Percentiles rank a stretch among this genome's conserved stretches.
phyloP scores from a whole-genome alignment of 2,113 vertebrate genomes.

The Copsychus sechellarum region DNA sequence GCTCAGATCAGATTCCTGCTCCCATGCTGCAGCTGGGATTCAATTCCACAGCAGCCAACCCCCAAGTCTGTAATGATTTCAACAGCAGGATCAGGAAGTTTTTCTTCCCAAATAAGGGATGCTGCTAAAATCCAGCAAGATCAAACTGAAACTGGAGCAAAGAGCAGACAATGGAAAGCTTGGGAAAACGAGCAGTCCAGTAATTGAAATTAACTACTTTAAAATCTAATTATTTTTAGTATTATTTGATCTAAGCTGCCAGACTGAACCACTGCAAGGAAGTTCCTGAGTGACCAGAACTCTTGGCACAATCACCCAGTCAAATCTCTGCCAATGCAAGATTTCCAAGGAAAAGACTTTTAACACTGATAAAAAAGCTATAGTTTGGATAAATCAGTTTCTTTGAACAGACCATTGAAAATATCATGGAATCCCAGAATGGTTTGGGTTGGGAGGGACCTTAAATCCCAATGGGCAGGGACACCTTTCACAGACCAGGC shows the following conservation, averaged over 20 bases:
- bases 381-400: neutral
- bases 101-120: slow-evolving; percentile 54
- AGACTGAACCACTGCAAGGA: neutral
- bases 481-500: neutral
- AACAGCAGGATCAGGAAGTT: slow-evolving; percentile 44
- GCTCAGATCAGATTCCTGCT: neutral
- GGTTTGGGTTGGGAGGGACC: neutral
- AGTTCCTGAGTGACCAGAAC: neutral
- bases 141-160: slow-evolving; percentile 54
- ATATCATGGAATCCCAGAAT: neutral
- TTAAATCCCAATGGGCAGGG: neutral
- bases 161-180: slow-evolving; percentile 37
- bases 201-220: neutral
- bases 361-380: neutral
- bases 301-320: neutral
- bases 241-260: neutral
- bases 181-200: neutral
- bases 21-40: slow-evolving; percentile 14
- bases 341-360: neutral
- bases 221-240: neutral
- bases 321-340: neutral
- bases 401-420: neutral
- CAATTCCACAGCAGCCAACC: slow-evolving; percentile 38
- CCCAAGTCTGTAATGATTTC: slow-evolving; percentile 30
- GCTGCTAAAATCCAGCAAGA: slow-evolving; percentile 50